Evolutionary conservation across 2,888 invertebrate species (phyloP).

Genomic region (Eupithecia vulgata): DNA sequence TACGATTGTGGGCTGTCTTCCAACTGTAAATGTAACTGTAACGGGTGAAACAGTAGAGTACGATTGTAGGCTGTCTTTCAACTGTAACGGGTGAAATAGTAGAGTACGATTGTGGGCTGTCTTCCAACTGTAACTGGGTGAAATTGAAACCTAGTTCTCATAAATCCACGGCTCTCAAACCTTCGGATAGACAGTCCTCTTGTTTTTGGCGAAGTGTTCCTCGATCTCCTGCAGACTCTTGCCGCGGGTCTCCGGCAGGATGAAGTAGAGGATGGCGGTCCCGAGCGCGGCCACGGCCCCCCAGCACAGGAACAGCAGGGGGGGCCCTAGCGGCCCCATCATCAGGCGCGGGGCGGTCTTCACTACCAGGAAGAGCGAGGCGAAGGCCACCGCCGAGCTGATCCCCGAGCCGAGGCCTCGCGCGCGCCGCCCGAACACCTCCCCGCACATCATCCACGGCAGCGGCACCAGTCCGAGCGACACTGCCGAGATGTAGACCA

Average conservation of each 20-base stretch:
- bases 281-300: slow-evolving; percentile 84
- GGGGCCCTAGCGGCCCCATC: slow-evolving; percentile 82
- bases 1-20: too few relatives aligned
- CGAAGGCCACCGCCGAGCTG: slow-evolving; percentile 86
- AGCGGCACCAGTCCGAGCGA: slow-evolving; percentile 86
- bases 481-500: slow-evolving; percentile 85
- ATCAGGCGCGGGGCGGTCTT: slow-evolving; percentile 87
- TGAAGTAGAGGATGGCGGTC: slow-evolving; percentile 82
- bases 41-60: too few relatives aligned
- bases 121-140: too few relatives aligned
- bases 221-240: slow-evolving; percentile 88
- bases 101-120: too few relatives aligned
- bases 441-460: slow-evolving; percentile 90
- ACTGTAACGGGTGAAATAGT: too few relatives aligned
- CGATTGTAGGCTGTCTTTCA: too few relatives aligned
- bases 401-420: slow-evolving; percentile 88
- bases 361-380: slow-evolving; percentile 86
- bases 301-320: slow-evolving; percentile 86
- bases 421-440: slow-evolving; percentile 86
- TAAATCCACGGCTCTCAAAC: slow-evolving; percentile 47
- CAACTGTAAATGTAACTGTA: too few relatives aligned
- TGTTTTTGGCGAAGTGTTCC: slow-evolving; percentile 72
- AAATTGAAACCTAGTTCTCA: too few relatives aligned
- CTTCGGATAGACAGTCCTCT: slow-evolving; percentile 45
- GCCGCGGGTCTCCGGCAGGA: slow-evolving; percentile 88